Evolutionary conservation across 2,888 invertebrate species (phyloP).

Genomic region (Ophion ellenae): DNA sequence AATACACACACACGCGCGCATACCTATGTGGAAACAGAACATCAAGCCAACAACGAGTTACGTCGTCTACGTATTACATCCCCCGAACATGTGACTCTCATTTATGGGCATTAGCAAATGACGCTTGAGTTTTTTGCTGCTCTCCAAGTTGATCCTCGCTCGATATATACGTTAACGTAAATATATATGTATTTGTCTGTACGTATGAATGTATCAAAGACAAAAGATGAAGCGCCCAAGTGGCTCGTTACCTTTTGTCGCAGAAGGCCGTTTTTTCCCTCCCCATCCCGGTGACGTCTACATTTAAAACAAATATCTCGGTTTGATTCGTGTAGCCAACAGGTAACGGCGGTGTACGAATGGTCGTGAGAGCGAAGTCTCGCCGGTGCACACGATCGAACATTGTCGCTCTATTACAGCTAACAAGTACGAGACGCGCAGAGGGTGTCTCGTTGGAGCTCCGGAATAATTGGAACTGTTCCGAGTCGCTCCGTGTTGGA

Average conservation of each 20-base stretch:
- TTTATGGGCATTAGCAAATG: constrained; percentile 74
- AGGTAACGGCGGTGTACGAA: not conserved
- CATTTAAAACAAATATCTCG: constrained; percentile 57
- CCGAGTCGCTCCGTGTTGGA: constrained; percentile 40
- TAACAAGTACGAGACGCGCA: constrained; percentile 44
- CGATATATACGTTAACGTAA: constrained; percentile 18
- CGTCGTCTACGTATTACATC: constrained; percentile 66
- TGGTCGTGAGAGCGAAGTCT: constrained; percentile 49
- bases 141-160: constrained; percentile 18
- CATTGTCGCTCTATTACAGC: constrained; percentile 48
- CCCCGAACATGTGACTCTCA: constrained; percentile 71
- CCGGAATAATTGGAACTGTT: constrained; percentile 56
- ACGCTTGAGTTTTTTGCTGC: constrained; percentile 67
- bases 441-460: constrained; percentile 45
- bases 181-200: not conserved
- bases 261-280: constrained; percentile 29
- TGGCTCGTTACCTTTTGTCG: constrained; percentile 20
- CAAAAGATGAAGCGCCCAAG: no score
- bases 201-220: not conserved
- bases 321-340: constrained; percentile 31
- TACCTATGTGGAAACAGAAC: constrained; percentile 22
- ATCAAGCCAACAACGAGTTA: constrained; percentile 44
- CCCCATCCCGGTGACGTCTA: constrained; percentile 58
- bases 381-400: constrained; percentile 41
- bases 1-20: not conserved